Base-by-base conservation (phyloP, 1,140 invertebrate species). In the Meloidogyne exigua region DNA sequence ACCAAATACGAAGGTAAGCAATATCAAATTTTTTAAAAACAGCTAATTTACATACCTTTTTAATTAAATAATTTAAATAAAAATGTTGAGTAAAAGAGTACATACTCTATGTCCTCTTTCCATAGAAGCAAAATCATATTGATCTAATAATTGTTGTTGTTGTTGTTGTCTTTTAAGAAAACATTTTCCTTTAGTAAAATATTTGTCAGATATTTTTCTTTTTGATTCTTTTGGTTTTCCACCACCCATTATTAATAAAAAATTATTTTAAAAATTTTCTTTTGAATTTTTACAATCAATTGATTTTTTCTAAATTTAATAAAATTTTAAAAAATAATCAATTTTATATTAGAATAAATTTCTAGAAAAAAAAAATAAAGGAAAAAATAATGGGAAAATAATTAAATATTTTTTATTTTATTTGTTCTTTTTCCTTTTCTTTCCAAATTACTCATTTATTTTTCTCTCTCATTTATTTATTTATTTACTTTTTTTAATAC, bases 1-100 rank as follows among this genome's bases (percentile, higher is more conserved):
- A 79, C 11, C 68, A 75, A 18, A 86, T 78, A 32, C 73, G 68
- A 32, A 86, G 83, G 63, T 86, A 87, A 3, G 70, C 26, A 2
- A 82, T 80, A 64, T 87, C 85, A 80, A 83, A 87, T 78, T 84
- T 82, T 64, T 86, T 87, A 13, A 84, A 36, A 15, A 86, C 73
- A 2, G 77, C 32, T 66, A 87, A 63, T 70, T 85, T 84, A 62
- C 85, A 86, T 18, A 85, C 84, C 75, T 57, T 32, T n/a, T 1
- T n/a, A 15, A 15, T 15, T 25, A 25, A 57, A 73, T 12, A 23
- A 11, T 57, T 23, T 57, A 42, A 42, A n/a, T n/a, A n/a, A n/a
- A n/a, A n/a, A n/a, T n/a, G n/a, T n/a, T n/a, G n/a, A n/a, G n/a
- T n/a, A n/a, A n/a, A n/a, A n/a, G n/a, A n/a, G n/a, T n/a, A n/a